Base-by-base conservation (phyloP, 2,888 invertebrate species). In the Hermaeophaga mercurialis region DNA sequence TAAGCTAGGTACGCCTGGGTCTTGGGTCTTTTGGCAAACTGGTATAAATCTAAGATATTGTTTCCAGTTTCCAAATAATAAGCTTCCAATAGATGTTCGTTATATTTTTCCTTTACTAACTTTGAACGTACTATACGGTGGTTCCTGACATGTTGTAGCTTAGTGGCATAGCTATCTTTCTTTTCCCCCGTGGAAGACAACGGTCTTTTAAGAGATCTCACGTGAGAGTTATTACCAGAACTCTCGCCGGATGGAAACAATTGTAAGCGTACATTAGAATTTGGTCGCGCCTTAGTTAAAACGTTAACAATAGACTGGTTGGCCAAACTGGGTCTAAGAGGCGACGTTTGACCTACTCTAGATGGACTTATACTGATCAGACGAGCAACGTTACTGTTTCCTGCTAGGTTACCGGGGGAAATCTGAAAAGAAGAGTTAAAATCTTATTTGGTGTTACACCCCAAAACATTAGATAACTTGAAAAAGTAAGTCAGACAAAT, bases 21-120 rank as follows among this genome's bases (percentile, higher is more conserved):
- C 55, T 90, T 85, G 63, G 91, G 88, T 69, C 89, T 82, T 77
- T 91, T 92, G 67, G 89, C 87, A 90, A 93, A 95, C 66, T 84
- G 81, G 67, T 85, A 85, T 78, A 89, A 91, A 76, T 96, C 95
- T 85, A 93, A 87, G 82, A 94, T 86, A 79, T 92, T 91, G 62
- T 92, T 91, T 67, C 90, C 90, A 69, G 85, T 86, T 80, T 92
- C 90, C 69, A 95, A 84, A 79, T 90, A 94, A 81, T 88, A 95
- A 71, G 90, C 81, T 80, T 95, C 94, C 68, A 90, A 85, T 68
- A 88, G 84, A 79, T 88, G 86, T 75, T 91, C 91, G 67, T 86
- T 85, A 78, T 88, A 88, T 74, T 85, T 85, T 67, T 90, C 90
- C 57, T 87, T 84, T 63, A 89, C 80, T 62, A 81, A 81, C 71